Evolutionary conservation across 1,140 invertebrate genomes (phyloP).

Genomic region (Ridgeia piscesae): DNA sequence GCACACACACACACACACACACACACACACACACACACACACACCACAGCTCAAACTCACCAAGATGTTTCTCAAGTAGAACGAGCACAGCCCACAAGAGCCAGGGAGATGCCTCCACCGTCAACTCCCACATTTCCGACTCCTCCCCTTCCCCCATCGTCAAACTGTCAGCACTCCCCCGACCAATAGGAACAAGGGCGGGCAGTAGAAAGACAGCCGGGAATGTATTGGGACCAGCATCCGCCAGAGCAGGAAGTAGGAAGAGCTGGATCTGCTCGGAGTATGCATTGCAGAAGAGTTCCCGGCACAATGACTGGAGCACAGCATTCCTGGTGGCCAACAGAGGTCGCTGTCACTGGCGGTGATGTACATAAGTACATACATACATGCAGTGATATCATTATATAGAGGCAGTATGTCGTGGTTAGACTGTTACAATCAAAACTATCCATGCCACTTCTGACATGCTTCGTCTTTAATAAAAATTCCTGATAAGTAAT

Average conservation of each 20-base stretch:
- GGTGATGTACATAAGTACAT: not conserved
- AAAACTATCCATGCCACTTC: no score
- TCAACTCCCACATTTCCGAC: not conserved
- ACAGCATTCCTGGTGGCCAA: slow-evolving; percentile 16
- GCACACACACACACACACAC: no score
- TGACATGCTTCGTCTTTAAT: no score
- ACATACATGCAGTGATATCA: not conserved
- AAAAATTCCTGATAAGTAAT: no score
- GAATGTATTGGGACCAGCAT: slow-evolving; percentile 48
- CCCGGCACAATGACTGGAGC: slow-evolving; percentile 26
- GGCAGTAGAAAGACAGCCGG: slow-evolving; percentile 53
- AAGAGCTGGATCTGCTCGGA: slow-evolving; percentile 53
- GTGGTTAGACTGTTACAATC: no score
- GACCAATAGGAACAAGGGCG: slow-evolving; percentile 35
- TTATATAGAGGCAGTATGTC: no score
- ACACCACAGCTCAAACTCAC: slow-evolving; percentile 2
- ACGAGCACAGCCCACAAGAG: slow-evolving; percentile 48
- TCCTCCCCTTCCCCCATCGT: not conserved
- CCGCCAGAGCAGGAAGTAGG: slow-evolving; percentile 52
- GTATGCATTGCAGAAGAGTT: slow-evolving; percentile 44
- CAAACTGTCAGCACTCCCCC: not conserved
- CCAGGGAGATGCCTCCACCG: slow-evolving; percentile 44
- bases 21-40: no score
- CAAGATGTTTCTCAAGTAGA: slow-evolving; percentile 41
- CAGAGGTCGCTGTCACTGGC: not conserved